Evolutionary conservation across 2,888 invertebrate species (phyloP), one percentile per base, ranked within the genome.

Genomic region (Chrysolina oricalcia): DNA sequence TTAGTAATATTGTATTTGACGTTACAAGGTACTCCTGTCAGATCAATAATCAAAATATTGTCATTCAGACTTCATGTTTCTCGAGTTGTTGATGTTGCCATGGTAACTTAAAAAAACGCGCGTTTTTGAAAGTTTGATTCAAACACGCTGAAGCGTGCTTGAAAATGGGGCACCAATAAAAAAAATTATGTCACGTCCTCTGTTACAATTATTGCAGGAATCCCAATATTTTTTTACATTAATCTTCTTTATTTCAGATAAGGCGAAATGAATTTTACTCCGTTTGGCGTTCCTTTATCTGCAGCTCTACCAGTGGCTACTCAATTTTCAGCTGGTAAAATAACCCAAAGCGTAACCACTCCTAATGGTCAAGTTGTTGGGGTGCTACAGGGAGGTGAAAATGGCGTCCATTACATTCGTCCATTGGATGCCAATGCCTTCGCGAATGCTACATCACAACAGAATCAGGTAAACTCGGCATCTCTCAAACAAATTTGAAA

Each of bases 321-420:
- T 85, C 92, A 92, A 84, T 92, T 92, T 85, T 89, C 92, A 21
- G 90, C 93, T 1, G 89, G 89, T 48, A 95, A 95, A 87, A 91
- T 93, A 76, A 90, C 94, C 66, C 94, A 94, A 87, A 94, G 94
- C 86, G 91, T 93, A 82, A 91, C 92, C 0, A 91, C 93, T 6
- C 89, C 93, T 46, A 91, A 91, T 74, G 92, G 92, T 71, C 94
- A 94, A 90, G 93, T 95, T 64, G 93, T 94, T 35, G 93, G 94
- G 2, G 92, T 94, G 81, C 89, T 94, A 11, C 92, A 92, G 70
- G 91, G 92, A 15, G 93, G 94, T 80, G 93, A 94, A 82, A 94
- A 94, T 41, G 93, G 94, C 6, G 92, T 95, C 59, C 95, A 95
- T 86, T 95, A 95, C 86, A 90, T 95, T 80, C 91, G 94, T 66